Evolutionary conservation across 2,113 vertebrate species (phyloP).

Genomic region (Sclerurus mexicanus): DNA sequence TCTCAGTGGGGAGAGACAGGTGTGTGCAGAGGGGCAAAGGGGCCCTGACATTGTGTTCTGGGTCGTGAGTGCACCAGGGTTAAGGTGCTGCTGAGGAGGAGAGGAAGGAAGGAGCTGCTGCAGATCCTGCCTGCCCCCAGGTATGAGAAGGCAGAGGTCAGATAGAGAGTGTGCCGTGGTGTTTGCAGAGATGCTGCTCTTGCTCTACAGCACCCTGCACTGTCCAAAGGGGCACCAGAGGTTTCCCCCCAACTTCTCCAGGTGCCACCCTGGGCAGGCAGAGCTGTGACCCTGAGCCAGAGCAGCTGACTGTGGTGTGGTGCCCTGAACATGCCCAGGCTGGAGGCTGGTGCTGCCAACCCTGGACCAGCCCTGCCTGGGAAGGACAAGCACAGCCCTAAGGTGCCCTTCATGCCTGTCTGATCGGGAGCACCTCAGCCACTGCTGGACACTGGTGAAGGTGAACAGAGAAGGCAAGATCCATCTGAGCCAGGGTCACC

Average conservation of each 20-base stretch:
- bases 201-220: rapidly evolving
- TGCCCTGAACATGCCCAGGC: background rate
- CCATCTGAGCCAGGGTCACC: background rate
- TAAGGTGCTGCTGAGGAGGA: background rate
- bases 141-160: background rate
- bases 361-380: background rate
- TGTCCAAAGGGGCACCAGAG: background rate
- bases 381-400: background rate
- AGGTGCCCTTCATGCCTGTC: conserved; percentile 54
- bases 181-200: background rate
- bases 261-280: background rate
- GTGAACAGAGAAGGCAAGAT: background rate
- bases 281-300: background rate
- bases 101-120: background rate
- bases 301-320: background rate
- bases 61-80: rapidly evolving
- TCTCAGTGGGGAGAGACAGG: background rate
- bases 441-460: background rate
- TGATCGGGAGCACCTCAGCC: background rate
- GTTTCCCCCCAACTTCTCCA: background rate
- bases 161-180: background rate
- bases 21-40: background rate
- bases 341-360: background rate
- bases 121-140: background rate
- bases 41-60: rapidly evolving